Evolutionary conservation across 2,113 vertebrate genomes (phyloP), one percentile per base, ranked within the genome.

Genomic region (Ramphastos sulfuratus): DNA sequence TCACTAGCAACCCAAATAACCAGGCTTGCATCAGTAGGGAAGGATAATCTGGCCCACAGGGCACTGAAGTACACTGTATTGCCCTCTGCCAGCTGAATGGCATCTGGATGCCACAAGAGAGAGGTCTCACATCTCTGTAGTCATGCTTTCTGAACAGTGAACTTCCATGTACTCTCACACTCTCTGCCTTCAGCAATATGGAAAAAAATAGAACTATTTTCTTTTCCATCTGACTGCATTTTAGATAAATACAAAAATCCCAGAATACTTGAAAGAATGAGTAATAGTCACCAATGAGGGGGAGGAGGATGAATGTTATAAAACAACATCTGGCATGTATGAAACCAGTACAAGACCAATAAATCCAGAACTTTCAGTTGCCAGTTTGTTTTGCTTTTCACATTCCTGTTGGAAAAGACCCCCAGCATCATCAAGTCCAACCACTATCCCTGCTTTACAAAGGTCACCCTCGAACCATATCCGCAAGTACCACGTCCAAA

Each of bases 221-320:
- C 72, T 84, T 75, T 84, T 69, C 56, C 71, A 85, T 92, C 42
- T 74, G 67, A 89, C 52, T 81, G 64, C 60, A 54, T 89, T 94
- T 92, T 85, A 87, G 78, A 91, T 48, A 95, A 94, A 91, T 64
- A 94, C 69, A 87, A 77, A 93, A 96, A 87, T 64, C 67, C 75
- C 76, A 87, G 87, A 93, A 89, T 77, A 77, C 72, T 95, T 82
- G 82, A 61, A 89, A 64, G 19, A 91, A 95, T 96, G 95, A 96
- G 72, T 96, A 95, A 94, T 87, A 92, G 87, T 93, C 83, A 95
- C 89, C 95, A 94, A n/a, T 61, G 87, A 94, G 84, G 89, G 79
- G 92, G 94, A 93, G 82, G 91, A 94, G 61, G 54, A 89, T 46
- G 82, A 89, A 93, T 94, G 91, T 93, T 95, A 93, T 94, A 95